Base-by-base conservation (phyloP, 2,113 vertebrate species). In the Sceloporus undulatus region DNA sequence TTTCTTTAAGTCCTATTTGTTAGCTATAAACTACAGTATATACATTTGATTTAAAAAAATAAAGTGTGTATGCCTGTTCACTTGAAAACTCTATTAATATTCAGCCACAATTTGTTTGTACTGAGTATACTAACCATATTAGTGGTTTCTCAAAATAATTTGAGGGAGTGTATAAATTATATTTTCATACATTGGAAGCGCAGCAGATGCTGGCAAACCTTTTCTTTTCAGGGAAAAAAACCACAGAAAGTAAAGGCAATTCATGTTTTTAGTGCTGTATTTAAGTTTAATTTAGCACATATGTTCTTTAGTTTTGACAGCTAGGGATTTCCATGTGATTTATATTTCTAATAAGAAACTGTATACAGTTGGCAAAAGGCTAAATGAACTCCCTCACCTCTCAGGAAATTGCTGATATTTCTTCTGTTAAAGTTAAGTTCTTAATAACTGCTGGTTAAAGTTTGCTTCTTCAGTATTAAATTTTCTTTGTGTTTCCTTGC, bases 151-250 rank as follows among this genome's bases (percentile, higher is more conserved):
- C 68, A 65, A 56, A 27, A 0, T 42, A 86, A 76, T 71, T 75
- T n/a, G 38, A 19, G 68, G 68, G 79, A 54, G 7, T 81, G 66
- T 77, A 84, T 89, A 77, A 9, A 77, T 71, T 89, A 38, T 70
- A 84, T 85, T 95, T 93, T 88, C 40, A 21, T 90, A 38, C 77
- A 86, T 83, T 13, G 29, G 88, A n/a, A 79, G 62, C 71, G 86
- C 79, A 84, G 80, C 79, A 83, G 82, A 91, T 87, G 90, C 71
- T 10, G 73, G 79, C 54, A 84, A 76, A 71, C 81, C 73, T 56
- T 70, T 71, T 56, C 27, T 56, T 79, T 79, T 79, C 5, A 1
- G 88, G 62, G 21, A 48, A 59, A 84, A 66, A 16, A 14, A 54
- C 34, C 34, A 34, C n/a, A n/a, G 19, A 80, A 34, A 59, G 88